Evolutionary conservation across 37 sponge, comb jelly and placozoan genomes (phyloP), one percentile per base, ranked within the genome.

Genomic region (Oopsacas minuta): DNA sequence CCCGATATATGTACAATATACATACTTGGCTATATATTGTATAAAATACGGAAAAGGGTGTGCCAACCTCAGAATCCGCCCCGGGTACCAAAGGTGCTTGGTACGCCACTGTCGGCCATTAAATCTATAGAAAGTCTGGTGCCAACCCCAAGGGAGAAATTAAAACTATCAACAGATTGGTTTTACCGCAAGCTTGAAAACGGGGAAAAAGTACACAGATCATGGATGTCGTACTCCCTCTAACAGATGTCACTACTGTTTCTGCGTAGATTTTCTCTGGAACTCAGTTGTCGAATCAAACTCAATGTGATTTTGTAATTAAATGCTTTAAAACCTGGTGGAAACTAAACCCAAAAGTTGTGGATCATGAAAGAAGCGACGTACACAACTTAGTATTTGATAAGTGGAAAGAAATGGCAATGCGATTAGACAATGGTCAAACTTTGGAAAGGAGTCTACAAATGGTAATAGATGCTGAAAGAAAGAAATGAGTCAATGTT

Each of bases 191-290:
- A 3, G 75, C 22, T 61, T 3, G 75, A 61, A 20, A 61, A 61
- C 22, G 30, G 75, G 7, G 75, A 61, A 34, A 61, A n/a, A 61
- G 22, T 61, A 20, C 30, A 7, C 7, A 61, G 75, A 12, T 61
- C 75, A 61, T 61, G 75, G 75, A 61, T 61, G 75, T 3, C 28
- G 75, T 61, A 61, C 75, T 61, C 75, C 7, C 75, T 34, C 17
- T 20, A 5, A 25, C 7, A 12, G 28, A n/a, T 25, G 5, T 61
- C 28, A 61, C 75, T 61, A 34, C 30, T 61, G 7, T n/a, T 61
- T 25, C 22, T 61, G 75, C 30, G 7, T 3, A 42, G 15, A 17
- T 42, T 42, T 42, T 42, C 8, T 17, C 49, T 17, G 15, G 49
- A 8, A 42, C 8, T 8, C 8, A 42, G 49, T 42, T n/a, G n/a